These are phyloP conservation scores for Bradypodion pumilum DNA, from an alignment of 2,797 vertebrate genomes.

Conservation along the genomic window DNA sequence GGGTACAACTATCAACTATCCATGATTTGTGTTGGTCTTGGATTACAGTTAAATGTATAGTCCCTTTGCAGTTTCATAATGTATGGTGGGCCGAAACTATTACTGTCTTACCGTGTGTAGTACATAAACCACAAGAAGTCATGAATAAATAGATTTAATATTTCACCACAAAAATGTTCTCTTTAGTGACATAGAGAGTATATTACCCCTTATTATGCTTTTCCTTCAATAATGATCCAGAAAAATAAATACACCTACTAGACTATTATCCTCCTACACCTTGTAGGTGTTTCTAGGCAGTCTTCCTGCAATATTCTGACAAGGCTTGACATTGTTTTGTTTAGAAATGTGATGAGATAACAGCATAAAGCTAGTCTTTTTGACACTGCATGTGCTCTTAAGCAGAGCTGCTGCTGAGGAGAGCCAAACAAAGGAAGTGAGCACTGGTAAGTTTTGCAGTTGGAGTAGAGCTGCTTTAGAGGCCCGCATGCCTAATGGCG, in stretches of 20 bases:
- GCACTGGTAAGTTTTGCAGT: too few species aligned
- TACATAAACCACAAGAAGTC: neutral
- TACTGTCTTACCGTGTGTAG: neutral
- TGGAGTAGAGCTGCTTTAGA: too few species aligned
- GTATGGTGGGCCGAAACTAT: neutral
- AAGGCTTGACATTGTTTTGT: neutral
- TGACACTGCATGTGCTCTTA: too few species aligned
- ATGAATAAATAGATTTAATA: neutral
- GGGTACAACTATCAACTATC: too few species aligned
- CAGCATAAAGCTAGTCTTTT: slow-evolving; percentile 22
- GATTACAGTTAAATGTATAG: neutral
- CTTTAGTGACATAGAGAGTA: neutral
- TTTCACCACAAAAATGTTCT: neutral
- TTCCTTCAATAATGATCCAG: neutral
- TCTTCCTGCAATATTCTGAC: slow-evolving; percentile 16
- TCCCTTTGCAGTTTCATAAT: neutral
- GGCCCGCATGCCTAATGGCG: too few species aligned
- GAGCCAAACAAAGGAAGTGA: too few species aligned
- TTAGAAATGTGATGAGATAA: slow-evolving; percentile 38
- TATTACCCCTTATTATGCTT: neutral
- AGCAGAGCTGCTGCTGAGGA: too few species aligned
- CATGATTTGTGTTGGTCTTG: too few species aligned
- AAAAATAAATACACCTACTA: slow-evolving; percentile 1
- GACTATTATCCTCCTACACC: neutral
- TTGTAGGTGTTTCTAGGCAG: neutral